phyloP scores from a whole-genome alignment of 2,113 vertebrate genomes.

The Xiphias gladius region DNA sequence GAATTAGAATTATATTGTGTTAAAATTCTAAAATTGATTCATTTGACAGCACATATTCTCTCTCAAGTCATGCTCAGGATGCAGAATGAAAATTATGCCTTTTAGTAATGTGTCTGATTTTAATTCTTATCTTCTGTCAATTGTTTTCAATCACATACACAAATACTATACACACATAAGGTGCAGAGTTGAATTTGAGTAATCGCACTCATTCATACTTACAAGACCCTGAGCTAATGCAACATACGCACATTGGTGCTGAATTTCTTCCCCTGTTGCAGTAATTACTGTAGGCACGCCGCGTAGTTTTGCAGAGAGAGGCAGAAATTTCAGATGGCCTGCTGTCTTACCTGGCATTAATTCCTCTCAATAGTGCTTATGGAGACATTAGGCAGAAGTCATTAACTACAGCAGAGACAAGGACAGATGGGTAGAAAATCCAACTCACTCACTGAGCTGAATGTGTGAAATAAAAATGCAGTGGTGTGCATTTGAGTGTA shows the following conservation, averaged over 20 bases:
- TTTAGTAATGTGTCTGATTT: slow-evolving; percentile 50
- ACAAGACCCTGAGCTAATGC: slow-evolving; percentile 35
- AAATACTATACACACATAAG: slow-evolving; percentile 19
- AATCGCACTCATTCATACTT: slow-evolving; percentile 32
- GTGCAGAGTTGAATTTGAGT: slow-evolving; percentile 44
- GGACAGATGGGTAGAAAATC: slow-evolving; percentile 54
- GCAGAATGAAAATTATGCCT: slow-evolving; percentile 45
- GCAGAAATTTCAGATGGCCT: slow-evolving; percentile 56
- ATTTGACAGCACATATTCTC: slow-evolving; percentile 49
- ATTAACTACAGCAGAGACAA: slow-evolving; percentile 73
- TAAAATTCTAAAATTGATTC: slow-evolving; percentile 57
- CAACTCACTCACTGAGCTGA: slow-evolving; percentile 50
- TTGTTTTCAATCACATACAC: slow-evolving; percentile 44
- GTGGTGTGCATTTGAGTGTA: neutral
- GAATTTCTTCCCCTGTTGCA: slow-evolving; percentile 43
- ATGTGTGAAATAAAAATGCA: slow-evolving; percentile 48
- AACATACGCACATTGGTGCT: slow-evolving; percentile 18
- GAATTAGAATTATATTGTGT: slow-evolving; percentile 28
- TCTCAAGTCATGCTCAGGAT: neutral
- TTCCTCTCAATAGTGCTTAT: slow-evolving; percentile 73
- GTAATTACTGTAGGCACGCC: slow-evolving; percentile 66
- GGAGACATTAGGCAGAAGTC: slow-evolving; percentile 77
- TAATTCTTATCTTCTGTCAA: slow-evolving; percentile 44
- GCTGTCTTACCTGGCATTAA: slow-evolving; percentile 72
- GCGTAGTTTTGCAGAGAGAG: slow-evolving; percentile 45